Conservation (phyloP, 1,140 invertebrate genomes). For the Antheraea pernyi region DNA sequence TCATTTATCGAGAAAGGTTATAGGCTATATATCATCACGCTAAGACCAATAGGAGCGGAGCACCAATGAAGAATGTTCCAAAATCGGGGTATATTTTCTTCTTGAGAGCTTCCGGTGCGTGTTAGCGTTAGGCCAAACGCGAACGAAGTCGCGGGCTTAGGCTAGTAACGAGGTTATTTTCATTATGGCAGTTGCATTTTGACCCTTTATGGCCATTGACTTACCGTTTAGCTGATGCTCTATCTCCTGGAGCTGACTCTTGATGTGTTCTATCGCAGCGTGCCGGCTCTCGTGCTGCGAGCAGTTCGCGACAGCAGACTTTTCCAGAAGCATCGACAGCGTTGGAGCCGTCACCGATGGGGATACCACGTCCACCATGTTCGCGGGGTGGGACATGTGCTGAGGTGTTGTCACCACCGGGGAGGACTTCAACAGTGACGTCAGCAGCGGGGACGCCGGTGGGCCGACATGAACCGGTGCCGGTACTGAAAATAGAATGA, state of each 20-base stretch:
- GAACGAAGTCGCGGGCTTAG: too few relatives aligned
- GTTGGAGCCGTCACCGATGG: slow-evolving; percentile 84
- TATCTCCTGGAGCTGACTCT: slow-evolving; percentile 69
- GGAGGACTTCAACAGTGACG: slow-evolving; percentile 89
- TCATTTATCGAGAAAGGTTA: too few relatives aligned
- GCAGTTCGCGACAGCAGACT: slow-evolving; percentile 31
- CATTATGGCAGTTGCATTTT: too few relatives aligned
- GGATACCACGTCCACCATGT: slow-evolving; percentile 67
- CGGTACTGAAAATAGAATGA: neutral
- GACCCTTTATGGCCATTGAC: neutral
- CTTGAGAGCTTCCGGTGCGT: too few relatives aligned
- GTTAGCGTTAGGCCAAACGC: too few relatives aligned
- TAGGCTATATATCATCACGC: too few relatives aligned
- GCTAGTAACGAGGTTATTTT: too few relatives aligned
- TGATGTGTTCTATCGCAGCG: slow-evolving; percentile 72
- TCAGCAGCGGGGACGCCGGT: slow-evolving; percentile 86
- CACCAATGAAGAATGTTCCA: too few relatives aligned
- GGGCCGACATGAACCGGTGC: slow-evolving; percentile 20
- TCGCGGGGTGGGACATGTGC: slow-evolving; percentile 60
- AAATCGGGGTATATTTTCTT: too few relatives aligned
- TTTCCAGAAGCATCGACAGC: slow-evolving; percentile 83
- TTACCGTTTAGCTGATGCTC: slow-evolving; percentile 66
- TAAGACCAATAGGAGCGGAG: too few relatives aligned
- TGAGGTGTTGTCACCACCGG: slow-evolving; percentile 73
- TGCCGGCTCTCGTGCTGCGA: slow-evolving; percentile 54